Percentiles rank a stretch among this genome's conserved stretches.
Evolutionary conservation across 2,888 invertebrate species (phyloP).

Genomic region (Steinernema scapterisci): DNA sequence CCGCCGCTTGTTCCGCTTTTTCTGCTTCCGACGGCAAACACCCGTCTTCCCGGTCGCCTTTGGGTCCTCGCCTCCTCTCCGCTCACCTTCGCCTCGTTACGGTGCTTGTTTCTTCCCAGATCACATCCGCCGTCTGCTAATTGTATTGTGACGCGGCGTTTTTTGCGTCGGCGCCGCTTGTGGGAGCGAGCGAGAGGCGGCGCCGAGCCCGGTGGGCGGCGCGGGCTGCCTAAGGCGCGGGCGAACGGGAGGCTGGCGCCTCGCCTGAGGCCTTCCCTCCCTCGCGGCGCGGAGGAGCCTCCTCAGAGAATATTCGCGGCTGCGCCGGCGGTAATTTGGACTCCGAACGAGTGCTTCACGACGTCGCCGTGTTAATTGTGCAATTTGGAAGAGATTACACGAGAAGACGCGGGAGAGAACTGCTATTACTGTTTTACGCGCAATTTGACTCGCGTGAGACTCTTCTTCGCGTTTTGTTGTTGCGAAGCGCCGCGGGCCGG

Average conservation of each 20-base stretch:
- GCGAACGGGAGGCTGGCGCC: background rate
- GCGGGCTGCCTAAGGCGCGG: background rate
- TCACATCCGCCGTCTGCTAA: constrained; percentile 11
- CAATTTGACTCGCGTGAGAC: constrained; percentile 27
- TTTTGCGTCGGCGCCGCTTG: constrained; percentile 29
- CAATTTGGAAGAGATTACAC: constrained; percentile 29
- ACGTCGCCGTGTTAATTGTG: constrained; percentile 32
- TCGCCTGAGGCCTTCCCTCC: constrained; percentile 7
- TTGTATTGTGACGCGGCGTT: constrained; percentile 22
- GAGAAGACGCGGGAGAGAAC: background rate
- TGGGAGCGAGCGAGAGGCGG: constrained; percentile 5
- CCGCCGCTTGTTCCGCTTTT: too few relatives aligned
- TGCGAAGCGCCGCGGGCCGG: constrained; percentile 24
- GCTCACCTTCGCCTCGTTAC: background rate
- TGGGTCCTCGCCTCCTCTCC: background rate
- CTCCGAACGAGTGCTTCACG: constrained; percentile 2
- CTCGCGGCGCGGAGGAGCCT: constrained; percentile 7
- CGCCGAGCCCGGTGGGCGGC: constrained; percentile 10
- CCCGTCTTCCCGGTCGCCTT: too few relatives aligned
- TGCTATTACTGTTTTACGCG: constrained; percentile 32
- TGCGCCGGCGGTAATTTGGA: constrained; percentile 27
- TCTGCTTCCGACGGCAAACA: background rate
- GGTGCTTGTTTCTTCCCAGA: constrained; percentile 27
- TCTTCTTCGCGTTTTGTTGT: background rate
- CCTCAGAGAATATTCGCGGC: constrained; percentile 21